Evolutionary conservation across 2,888 invertebrate species (phyloP).

Genomic region (Saturnia pavonia): DNA sequence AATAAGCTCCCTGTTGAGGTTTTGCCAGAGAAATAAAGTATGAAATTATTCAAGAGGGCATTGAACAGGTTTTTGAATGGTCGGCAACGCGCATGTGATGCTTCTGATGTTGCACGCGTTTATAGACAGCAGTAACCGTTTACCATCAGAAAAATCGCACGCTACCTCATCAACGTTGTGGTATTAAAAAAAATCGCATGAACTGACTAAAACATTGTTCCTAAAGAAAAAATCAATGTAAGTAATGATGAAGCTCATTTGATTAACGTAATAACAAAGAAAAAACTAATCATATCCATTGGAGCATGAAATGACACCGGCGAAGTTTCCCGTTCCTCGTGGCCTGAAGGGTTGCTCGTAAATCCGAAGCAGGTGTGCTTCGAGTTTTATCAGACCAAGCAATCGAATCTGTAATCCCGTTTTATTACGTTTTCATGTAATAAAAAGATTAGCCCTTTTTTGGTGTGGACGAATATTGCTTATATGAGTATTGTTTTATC

Average conservation of each 20-base stretch:
- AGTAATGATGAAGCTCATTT: neutral
- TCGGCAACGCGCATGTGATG: too few relatives aligned
- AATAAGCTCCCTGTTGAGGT: too few relatives aligned
- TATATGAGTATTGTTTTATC: neutral
- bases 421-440: constrained; percentile 51
- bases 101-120: too few relatives aligned
- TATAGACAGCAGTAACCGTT: too few relatives aligned
- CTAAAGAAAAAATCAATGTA: neutral
- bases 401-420: constrained; percentile 58
- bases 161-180: too few relatives aligned
- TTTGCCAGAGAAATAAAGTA: too few relatives aligned
- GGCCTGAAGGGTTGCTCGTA: constrained; percentile 56
- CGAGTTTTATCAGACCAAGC: constrained; percentile 54
- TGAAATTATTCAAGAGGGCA: too few relatives aligned
- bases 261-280: constrained; percentile 1
- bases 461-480: neutral
- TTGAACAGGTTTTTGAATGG: too few relatives aligned
- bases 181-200: neutral
- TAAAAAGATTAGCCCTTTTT: constrained; percentile 35
- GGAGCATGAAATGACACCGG: constrained; percentile 35
- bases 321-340: constrained; percentile 37
- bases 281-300: constrained; percentile 20
- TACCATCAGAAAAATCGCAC: too few relatives aligned
- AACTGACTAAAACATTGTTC: neutral
- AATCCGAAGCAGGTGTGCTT: constrained; percentile 51